Evolutionary conservation across 2,797 vertebrate genomes (phyloP), one percentile per base, ranked within the genome.

Genomic region (Sciurus vulgaris): DNA sequence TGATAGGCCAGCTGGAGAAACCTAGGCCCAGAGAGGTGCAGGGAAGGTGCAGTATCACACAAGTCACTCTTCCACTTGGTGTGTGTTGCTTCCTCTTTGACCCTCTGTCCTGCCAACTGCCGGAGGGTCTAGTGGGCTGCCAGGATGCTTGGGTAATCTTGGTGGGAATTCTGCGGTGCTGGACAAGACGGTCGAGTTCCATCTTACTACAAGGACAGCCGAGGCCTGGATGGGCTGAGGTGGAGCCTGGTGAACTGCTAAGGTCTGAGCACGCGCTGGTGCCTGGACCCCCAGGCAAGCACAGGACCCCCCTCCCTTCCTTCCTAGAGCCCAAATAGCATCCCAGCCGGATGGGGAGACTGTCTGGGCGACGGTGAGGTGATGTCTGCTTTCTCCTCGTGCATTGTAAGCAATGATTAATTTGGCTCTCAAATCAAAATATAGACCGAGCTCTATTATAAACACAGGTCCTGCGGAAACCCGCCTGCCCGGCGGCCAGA

Each of bases 341-440:
- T 76, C 95, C 69, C 63, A 7, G 83, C 89, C 26, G 18, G 90
- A 77, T 11, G 0, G 91, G 84, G 70, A 83, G 95, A 84, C 97
- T 86, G 97, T 97, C 96, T 98, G 84, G 95, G 96, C 87, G 91
- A 81, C 92, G 95, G 97, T 98, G 97, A 98, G 97, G 97, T 97
- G 97, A 98, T 98, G 97, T 98, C 97, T 98, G 97, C 97, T 89
- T 97, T 96, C 79, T 92, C 87, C 94, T 33, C 22, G 76, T 13
- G 83, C 95, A 76, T 89, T 96, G 97, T 97, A 97, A 97, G 97
- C 97, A 97, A 69, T 98, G 96, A 98, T 98, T 98, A 97, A 97
- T 98, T 97, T 97, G 96, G 97, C 97, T 97, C 59, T 51, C 86
- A 96, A 97, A 97, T 91, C 96, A 96, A 98, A 98, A 97, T 97